Percentiles rank a stretch among this genome's conserved stretches.
These are phyloP conservation scores for Drosophila kurseongensis DNA, from an alignment of 1,140 invertebrate species.

Conservation along the genomic window DNA sequence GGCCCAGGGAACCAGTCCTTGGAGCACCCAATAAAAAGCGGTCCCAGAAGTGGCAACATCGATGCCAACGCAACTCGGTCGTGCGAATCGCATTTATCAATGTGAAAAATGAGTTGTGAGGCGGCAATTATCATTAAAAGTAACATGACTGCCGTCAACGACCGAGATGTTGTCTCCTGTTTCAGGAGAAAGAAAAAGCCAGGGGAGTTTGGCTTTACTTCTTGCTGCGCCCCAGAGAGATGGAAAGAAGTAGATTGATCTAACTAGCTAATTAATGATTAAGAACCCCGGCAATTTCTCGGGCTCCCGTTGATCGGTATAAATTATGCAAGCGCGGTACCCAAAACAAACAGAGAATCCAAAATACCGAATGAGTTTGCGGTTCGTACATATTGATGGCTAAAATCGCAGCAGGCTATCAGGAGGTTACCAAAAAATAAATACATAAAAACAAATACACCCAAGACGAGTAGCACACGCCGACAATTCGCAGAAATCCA, in stretches of 20 bases:
- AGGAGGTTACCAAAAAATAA: neutral
- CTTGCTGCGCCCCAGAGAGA: slow-evolving; percentile 15
- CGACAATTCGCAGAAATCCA: slow-evolving; percentile 61
- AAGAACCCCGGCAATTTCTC: slow-evolving; percentile 6
- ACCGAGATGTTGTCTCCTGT: slow-evolving; percentile 24
- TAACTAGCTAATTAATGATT: slow-evolving; percentile 78
- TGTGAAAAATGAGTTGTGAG: slow-evolving; percentile 81
- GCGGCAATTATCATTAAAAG: slow-evolving; percentile 80
- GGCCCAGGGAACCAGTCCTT: slow-evolving; percentile 12
- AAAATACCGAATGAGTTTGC: slow-evolving; percentile 66
- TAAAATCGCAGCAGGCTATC: slow-evolving; percentile 55
- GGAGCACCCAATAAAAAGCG: neutral
- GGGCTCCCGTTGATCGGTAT: slow-evolving; percentile 42
- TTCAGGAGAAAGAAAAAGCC: neutral
- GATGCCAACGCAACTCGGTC: slow-evolving; percentile 18
- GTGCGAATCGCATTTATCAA: slow-evolving; percentile 70
- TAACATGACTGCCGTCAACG: slow-evolving; percentile 70
- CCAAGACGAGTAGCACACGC: slow-evolving; percentile 68
- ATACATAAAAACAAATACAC: slow-evolving; percentile 2
- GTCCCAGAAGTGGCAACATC: slow-evolving; percentile 11
- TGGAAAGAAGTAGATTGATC: slow-evolving; percentile 39
- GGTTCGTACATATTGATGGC: slow-evolving; percentile 53
- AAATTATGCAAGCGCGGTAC: slow-evolving; percentile 59
- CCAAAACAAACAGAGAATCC: slow-evolving; percentile 32
- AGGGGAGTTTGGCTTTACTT: neutral